Conservation (phyloP, 1,140 invertebrate genomes). For the Helicoverpa armigera region DNA sequence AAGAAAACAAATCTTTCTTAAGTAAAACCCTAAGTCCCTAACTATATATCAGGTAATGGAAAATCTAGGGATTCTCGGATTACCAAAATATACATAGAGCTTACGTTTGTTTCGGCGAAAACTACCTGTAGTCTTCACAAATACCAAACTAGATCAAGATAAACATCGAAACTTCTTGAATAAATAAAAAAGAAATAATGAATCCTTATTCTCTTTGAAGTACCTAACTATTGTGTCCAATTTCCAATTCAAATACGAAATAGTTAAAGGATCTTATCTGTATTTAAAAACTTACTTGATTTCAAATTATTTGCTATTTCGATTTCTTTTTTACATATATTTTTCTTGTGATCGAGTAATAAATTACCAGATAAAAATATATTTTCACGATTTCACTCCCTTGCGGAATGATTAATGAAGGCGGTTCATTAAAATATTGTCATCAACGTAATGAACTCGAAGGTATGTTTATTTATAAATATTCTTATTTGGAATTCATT, state of each 20-base stretch:
- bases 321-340: neutral
- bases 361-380: conserved; percentile 9
- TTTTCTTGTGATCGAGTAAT: neutral
- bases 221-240: neutral
- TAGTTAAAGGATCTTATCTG: neutral
- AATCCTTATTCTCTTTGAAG: conserved; percentile 5
- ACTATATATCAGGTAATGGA: neutral
- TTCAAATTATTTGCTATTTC: neutral
- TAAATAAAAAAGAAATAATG: conserved; percentile 1
- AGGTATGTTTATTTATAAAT: neutral
- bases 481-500: neutral
- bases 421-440: conserved; percentile 24
- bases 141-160: conserved; percentile 9
- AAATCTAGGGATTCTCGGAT: neutral
- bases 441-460: conserved; percentile 4
- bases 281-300: neutral
- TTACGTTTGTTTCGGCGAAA: neutral
- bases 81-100: neutral
- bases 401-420: conserved; percentile 11
- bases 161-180: neutral
- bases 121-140: neutral
- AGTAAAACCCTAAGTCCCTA: neutral
- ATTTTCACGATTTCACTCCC: conserved; percentile 15
- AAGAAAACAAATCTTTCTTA: neutral
- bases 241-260: neutral